A percentile compares a stretch with the other conserved stretches of the same genome.
These are phyloP conservation scores for Chelonoidis abingdonii DNA, from an alignment of 2,113 vertebrate genomes.

Conservation along the genomic window DNA sequence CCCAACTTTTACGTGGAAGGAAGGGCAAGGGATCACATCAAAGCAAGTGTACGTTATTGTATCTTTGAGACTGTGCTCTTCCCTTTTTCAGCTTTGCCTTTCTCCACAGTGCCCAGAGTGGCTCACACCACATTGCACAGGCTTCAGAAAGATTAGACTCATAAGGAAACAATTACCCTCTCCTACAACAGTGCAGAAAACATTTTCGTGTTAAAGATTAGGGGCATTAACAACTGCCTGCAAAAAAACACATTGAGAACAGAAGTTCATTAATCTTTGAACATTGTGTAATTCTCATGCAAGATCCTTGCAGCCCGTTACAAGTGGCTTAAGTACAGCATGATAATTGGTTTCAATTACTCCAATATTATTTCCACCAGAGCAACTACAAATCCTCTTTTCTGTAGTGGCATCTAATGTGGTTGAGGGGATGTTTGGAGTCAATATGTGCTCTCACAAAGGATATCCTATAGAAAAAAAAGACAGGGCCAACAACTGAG, in stretches of 20 bases:
- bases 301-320: conserved; percentile 29
- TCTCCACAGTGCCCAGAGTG: accelerated
- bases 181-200: neutral
- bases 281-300: neutral
- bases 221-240: conserved; percentile 16
- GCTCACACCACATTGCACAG: neutral
- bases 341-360: conserved; percentile 53
- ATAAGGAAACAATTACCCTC: conserved; percentile 61
- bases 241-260: neutral
- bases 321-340: conserved; percentile 35
- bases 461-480: neutral
- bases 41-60: neutral
- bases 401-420: neutral
- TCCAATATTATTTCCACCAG: conserved; percentile 36
- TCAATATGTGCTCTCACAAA: conserved; percentile 23
- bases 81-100: neutral
- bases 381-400: conserved; percentile 28
- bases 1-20: conserved; percentile 15
- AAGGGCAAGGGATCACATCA: neutral
- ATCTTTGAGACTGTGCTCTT: neutral
- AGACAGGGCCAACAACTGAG: neutral
- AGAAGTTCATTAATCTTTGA: conserved; percentile 54
- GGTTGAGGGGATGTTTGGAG: neutral
- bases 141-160: conserved; percentile 32
- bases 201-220: conserved; percentile 45